Conservation (phyloP, 2,888 invertebrate species). For the Synergus laeviventris region DNA sequence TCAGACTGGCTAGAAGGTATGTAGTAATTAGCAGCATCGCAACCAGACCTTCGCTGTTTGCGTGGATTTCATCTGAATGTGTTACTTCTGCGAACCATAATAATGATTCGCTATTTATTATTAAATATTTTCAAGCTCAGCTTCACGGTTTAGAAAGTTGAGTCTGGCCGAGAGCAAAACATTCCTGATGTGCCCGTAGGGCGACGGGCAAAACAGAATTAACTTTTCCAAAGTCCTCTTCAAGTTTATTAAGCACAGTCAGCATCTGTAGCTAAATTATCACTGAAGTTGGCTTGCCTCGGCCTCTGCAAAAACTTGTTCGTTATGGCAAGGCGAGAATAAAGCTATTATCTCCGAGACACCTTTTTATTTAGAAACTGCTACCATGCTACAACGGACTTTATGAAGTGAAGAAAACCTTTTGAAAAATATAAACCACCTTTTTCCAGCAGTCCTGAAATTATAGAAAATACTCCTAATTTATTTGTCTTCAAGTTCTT, state of each 20-base stretch:
- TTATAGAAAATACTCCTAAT: background rate
- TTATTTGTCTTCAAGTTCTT: background rate
- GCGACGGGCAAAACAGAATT: conserved; percentile 41
- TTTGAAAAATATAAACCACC: background rate
- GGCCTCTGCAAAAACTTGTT: conserved; percentile 54
- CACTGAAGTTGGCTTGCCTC: conserved; percentile 64
- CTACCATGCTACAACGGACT: background rate
- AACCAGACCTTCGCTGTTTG: conserved; percentile 53
- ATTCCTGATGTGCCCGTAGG: background rate
- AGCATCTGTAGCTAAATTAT: conserved; percentile 73
- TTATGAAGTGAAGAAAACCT: background rate
- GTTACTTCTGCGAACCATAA: conserved; percentile 45
- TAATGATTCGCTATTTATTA: conserved; percentile 51
- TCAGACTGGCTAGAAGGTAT: conserved; percentile 71
- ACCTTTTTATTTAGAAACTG: background rate
- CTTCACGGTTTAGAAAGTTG: conserved; percentile 7
- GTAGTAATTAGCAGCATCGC: conserved; percentile 75
- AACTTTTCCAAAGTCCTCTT: conserved; percentile 49
- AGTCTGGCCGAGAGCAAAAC: background rate
- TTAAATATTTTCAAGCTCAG: conserved; percentile 44
- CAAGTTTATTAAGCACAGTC: conserved; percentile 50
- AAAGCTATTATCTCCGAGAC: conserved; percentile 12
- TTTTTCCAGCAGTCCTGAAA: background rate
- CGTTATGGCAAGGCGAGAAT: conserved; percentile 25
- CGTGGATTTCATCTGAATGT: conserved; percentile 50